phyloP scores from a whole-genome alignment of 2,113 vertebrate genomes.

The Hippoglossus stenolepis region DNA sequence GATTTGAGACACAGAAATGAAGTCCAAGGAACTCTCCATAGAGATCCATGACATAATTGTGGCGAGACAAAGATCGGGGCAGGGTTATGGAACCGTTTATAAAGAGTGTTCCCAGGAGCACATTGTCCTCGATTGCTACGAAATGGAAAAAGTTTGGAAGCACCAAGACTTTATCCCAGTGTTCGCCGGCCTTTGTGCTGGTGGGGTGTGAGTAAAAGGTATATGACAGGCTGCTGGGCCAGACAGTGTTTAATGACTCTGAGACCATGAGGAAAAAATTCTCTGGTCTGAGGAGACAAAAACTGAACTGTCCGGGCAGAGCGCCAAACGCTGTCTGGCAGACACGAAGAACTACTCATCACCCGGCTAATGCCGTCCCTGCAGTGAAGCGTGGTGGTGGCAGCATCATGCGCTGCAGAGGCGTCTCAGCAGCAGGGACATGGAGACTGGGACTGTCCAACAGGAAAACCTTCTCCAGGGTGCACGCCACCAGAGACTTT shows the following conservation, averaged over 20 bases:
- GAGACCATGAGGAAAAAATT: background rate
- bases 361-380: no score
- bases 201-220: background rate
- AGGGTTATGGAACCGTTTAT: background rate
- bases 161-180: no score
- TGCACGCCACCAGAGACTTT: no score
- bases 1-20: no score
- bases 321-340: background rate
- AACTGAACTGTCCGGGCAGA: background rate
- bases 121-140: background rate
- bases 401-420: no score
- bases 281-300: background rate
- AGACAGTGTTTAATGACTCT: no score
- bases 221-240: no score
- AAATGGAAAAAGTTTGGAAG: no score
- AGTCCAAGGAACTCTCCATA: background rate
- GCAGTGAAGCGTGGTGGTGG: no score
- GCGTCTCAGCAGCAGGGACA: no score
- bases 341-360: background rate
- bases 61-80: background rate
- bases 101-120: background rate
- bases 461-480: background rate
- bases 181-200: no score
- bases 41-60: background rate
- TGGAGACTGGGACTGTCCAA: no score